Percentiles rank a stretch among this genome's conserved stretches.
Evolutionary conservation across 2,888 invertebrate genomes (phyloP).

Genomic region (Drosophila rubida): DNA sequence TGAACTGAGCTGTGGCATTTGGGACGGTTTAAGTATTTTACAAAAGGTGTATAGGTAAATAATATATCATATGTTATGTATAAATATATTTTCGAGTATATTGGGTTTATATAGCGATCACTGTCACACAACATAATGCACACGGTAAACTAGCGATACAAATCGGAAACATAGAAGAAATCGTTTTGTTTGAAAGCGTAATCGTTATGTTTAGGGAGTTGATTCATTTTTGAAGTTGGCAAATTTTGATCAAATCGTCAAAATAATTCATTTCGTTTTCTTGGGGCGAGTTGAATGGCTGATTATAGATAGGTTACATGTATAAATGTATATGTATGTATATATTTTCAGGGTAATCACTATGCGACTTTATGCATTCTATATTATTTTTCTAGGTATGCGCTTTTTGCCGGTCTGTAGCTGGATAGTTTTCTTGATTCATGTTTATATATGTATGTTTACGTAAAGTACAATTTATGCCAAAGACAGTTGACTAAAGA

Average conservation of each 20-base stretch:
- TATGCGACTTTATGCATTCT: slow-evolving; percentile 33
- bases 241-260: slow-evolving; percentile 5
- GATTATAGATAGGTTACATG: slow-evolving; percentile 47
- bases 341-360: slow-evolving; percentile 21
- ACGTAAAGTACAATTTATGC: slow-evolving; percentile 48
- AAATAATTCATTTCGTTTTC: slow-evolving; percentile 10
- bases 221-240: slow-evolving; percentile 8
- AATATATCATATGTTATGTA: slow-evolving; percentile 8
- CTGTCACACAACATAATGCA: slow-evolving; percentile 41
- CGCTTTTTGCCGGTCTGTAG: slow-evolving; percentile 19
- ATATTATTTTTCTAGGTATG: slow-evolving; percentile 44
- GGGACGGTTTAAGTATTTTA: slow-evolving; percentile 60
- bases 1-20: slow-evolving; percentile 25
- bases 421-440: slow-evolving; percentile 27
- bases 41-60: slow-evolving; percentile 40
- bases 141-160: slow-evolving; percentile 3
- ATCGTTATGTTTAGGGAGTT: slow-evolving; percentile 16
- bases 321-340: slow-evolving; percentile 33
- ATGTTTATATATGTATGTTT: slow-evolving; percentile 19
- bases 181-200: slow-evolving; percentile 17
- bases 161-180: slow-evolving; percentile 14
- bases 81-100: slow-evolving; percentile 43
- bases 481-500: slow-evolving; percentile 38
- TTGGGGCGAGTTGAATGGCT: slow-evolving; percentile 19
- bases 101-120: slow-evolving; percentile 18